Evolutionary conservation across 2,113 vertebrate genomes (phyloP), one percentile per base, ranked within the genome.

Genomic region (Lucifuga dentata): DNA sequence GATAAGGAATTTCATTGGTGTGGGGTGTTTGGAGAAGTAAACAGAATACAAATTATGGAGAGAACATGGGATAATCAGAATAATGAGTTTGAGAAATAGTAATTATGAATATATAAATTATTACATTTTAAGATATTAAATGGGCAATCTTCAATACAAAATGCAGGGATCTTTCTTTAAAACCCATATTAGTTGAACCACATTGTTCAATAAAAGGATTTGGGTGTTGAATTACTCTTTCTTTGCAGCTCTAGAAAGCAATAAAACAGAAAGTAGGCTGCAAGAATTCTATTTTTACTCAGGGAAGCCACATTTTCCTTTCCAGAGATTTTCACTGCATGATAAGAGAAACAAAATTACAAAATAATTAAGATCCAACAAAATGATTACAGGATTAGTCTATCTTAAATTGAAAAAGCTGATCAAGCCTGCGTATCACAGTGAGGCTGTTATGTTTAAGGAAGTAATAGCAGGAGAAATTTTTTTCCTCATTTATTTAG

Each of bases 331-430:
- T 49, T 33, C 19, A 15, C 43, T 59, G 38, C 41, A 68, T 50
- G 83, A 90, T 87, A 80, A 83, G 65, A 60, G 74, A 63, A 83
- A 80, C 60, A 80, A 88, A 86, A 80, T 86, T 78, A 77, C 70
- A 74, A 89, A 90, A 87, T 86, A 87, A 91, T 91, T 89, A 92
- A 90, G 91, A 92, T 91, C 73, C 60, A 62, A 68, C 55, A 45
- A 69, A 73, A 62, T 9, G 86, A 90, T 90, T 89, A 90, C 62
- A 78, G 81, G 86, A 86, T 90, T 88, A 87, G 80, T 36, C 49
- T 56, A 23, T 45, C 52, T 76, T 73, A 89, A 86, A 86, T 88
- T 88, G 81, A 80, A 88, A 86, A 83, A 80, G 75, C 61, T 64
- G 68, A 87, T 69, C 72, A 85, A 76, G 82, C 77, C 77, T n/a